These are phyloP conservation scores for Holothuria glaberrima DNA, from an alignment of 35 echinoderm and acorn worm species.

Conservation along the genomic window DNA sequence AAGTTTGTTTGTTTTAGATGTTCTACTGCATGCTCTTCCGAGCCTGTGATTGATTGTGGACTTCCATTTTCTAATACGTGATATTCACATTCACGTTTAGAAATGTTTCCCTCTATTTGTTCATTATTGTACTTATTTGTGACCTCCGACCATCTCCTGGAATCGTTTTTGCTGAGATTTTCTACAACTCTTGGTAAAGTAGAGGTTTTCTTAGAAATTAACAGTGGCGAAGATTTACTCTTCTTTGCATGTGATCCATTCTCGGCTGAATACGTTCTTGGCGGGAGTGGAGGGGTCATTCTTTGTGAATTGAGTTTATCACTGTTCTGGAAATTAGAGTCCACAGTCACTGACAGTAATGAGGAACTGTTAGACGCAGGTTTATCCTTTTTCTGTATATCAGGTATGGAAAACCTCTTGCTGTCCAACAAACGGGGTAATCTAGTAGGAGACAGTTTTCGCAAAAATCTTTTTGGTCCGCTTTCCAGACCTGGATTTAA, in stretches of 20 bases:
- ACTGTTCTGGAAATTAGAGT: background rate
- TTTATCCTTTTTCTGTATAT: background rate
- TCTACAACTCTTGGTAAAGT: background rate
- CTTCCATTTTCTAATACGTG: constrained; percentile 10
- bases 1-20: background rate
- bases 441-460: constrained; percentile 4
- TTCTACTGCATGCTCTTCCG: background rate
- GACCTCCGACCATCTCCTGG: background rate
- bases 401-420: background rate
- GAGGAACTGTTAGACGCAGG: background rate
- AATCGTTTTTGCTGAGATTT: background rate
- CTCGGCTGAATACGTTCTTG: constrained; percentile 7
- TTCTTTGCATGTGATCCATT: background rate
- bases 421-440: constrained; percentile 31
- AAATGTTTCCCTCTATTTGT: background rate
- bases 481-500: background rate
- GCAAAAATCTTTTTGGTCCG: background rate
- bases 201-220: background rate
- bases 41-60: background rate
- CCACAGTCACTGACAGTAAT: constrained; percentile 17
- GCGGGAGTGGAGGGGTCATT: constrained; percentile 35
- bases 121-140: background rate
- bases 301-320: background rate
- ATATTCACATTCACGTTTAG: background rate
- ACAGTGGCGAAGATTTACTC: constrained; percentile 16